Percentiles rank a stretch among this genome's conserved stretches.
Conservation (phyloP, 2,797 vertebrate genomes). For the Rhinella marina region DNA sequence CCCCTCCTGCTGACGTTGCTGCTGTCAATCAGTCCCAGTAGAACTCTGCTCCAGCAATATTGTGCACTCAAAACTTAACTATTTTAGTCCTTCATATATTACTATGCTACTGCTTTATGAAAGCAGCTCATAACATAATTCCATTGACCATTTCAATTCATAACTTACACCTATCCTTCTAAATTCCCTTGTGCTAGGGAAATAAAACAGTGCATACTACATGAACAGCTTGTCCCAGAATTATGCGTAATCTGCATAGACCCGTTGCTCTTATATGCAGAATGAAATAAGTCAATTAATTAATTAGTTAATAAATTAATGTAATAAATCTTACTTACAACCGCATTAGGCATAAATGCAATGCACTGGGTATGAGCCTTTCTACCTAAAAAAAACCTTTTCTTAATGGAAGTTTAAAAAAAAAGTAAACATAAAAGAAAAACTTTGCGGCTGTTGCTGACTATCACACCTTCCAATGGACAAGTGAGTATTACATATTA, state of each 20-base stretch:
- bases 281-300: background rate
- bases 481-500: background rate
- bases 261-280: background rate
- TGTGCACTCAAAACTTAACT: slow-evolving; percentile 54
- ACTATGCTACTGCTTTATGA: slow-evolving; percentile 37
- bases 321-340: background rate
- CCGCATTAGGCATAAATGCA: background rate
- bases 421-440: background rate
- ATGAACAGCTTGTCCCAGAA: background rate
- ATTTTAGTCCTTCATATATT: slow-evolving; percentile 46
- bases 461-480: background rate
- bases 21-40: slow-evolving; percentile 75
- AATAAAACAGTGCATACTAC: background rate
- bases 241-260: no score
- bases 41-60: slow-evolving; percentile 67
- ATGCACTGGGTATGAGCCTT: background rate
- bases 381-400: background rate
- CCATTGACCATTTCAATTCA: slow-evolving; percentile 21
- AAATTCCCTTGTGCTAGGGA: background rate
- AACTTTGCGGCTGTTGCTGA: background rate
- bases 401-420: background rate
- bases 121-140: slow-evolving; percentile 32
- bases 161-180: slow-evolving; percentile 34
- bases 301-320: background rate
- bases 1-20: slow-evolving; percentile 80